A percentile compares a stretch with the other conserved stretches of the same genome.
Conservation (phyloP, 2,797 vertebrate species). For the Lateolabrax maculatus region DNA sequence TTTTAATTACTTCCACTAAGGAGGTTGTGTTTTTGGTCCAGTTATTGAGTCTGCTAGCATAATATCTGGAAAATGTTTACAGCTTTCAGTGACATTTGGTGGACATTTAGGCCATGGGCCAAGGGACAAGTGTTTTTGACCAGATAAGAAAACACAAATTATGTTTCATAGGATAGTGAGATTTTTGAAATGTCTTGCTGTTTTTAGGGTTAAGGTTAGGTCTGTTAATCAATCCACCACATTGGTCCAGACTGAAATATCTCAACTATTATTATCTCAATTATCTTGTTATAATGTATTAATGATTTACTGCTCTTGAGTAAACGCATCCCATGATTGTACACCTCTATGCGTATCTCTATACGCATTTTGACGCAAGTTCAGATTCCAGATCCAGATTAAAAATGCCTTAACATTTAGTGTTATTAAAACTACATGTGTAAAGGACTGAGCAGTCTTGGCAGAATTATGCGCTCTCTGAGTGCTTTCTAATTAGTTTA, state of each 20-base stretch:
- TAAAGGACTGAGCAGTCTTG: constrained; percentile 33
- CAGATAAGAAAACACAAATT: not conserved
- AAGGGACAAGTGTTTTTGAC: not conserved
- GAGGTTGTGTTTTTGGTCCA: constrained; percentile 10
- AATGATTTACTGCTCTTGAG: too few relatives aligned
- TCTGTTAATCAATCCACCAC: not conserved
- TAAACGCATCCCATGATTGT: not conserved
- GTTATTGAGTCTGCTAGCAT: not conserved
- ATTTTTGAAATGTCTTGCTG: not conserved
- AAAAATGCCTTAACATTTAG: constrained; percentile 49
- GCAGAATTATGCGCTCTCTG: constrained; percentile 35
- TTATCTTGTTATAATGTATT: too few relatives aligned
- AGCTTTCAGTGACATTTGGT: constrained; percentile 15
- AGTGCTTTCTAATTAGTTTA: constrained; percentile 69
- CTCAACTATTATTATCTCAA: too few relatives aligned
- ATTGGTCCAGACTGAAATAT: not conserved
- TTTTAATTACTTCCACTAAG: constrained; percentile 46
- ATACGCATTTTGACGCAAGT: constrained; percentile 1
- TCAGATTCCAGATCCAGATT: constrained; percentile 31
- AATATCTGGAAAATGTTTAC: constrained; percentile 4
- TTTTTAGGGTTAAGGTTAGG: not conserved
- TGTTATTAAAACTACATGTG: constrained; percentile 41
- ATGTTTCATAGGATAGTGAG: not conserved
- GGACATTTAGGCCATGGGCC: not conserved
- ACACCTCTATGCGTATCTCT: too few relatives aligned